phyloP scores from a whole-genome alignment of 2,797 vertebrate species.

The Gallinago stenura region DNA sequence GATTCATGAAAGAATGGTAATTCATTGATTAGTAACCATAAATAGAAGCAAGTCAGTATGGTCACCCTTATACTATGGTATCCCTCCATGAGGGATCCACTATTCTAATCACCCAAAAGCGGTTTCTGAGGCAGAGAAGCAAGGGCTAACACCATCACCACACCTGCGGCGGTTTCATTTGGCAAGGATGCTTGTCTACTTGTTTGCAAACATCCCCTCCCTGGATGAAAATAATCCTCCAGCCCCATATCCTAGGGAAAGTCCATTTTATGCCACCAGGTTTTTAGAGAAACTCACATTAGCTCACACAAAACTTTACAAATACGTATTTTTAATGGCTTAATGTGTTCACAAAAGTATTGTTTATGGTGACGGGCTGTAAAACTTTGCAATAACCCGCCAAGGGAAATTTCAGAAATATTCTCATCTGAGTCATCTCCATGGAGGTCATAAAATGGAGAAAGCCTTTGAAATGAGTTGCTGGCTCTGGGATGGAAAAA shows the following conservation, averaged over 20 bases:
- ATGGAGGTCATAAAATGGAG: neutral
- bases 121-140: neutral
- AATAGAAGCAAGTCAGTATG: neutral
- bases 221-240: neutral
- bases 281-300: neutral
- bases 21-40: neutral
- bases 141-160: neutral
- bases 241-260: neutral
- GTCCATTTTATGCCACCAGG: neutral
- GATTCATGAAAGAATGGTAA: neutral
- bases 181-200: neutral
- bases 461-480: conserved; percentile 54
- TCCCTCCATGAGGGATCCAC: neutral
- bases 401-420: conserved; percentile 36
- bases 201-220: neutral
- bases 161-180: neutral
- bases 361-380: neutral
- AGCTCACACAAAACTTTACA: neutral
- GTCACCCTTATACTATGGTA: neutral
- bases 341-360: neutral
- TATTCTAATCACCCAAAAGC: neutral
- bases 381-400: conserved; percentile 29
- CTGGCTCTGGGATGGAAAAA: neutral
- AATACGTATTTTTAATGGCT: neutral
- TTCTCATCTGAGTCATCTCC: conserved; percentile 32